A percentile compares a stretch with the other conserved stretches of the same genome.
These are phyloP conservation scores for Chrysocyon brachyurus DNA, from an alignment of 2,797 vertebrate species.

Conservation along the genomic window DNA sequence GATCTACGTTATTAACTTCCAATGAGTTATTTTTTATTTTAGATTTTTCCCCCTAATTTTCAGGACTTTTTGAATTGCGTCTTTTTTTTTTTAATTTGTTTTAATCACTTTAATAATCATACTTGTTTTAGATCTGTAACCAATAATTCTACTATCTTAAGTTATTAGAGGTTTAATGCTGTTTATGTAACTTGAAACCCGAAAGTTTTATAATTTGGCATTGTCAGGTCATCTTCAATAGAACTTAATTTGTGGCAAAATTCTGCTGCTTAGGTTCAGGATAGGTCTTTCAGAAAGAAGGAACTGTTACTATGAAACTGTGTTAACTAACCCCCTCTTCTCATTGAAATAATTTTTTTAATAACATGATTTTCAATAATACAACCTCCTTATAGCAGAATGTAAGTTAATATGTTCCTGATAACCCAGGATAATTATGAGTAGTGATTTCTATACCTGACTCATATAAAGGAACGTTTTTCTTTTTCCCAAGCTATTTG, in stretches of 20 bases:
- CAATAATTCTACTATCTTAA: background rate
- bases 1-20: background rate
- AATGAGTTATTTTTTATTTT: background rate
- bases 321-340: background rate
- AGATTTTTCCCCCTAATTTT: background rate
- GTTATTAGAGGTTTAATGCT: background rate
- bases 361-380: constrained; percentile 5
- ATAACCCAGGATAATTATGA: background rate
- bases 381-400: background rate
- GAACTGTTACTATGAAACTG: background rate
- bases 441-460: background rate
- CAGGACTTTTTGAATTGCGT: constrained; percentile 3
- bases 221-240: background rate
- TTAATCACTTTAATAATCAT: constrained; percentile 1
- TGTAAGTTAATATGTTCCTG: background rate
- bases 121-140: constrained; percentile 8
- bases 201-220: background rate
- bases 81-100: constrained; percentile 19
- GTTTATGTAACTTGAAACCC: background rate
- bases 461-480: background rate
- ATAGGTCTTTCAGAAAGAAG: background rate
- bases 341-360: background rate
- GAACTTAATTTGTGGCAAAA: background rate
- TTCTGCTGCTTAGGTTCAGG: background rate
- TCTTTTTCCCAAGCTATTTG: background rate